These are phyloP conservation scores for Nezara viridula DNA, from an alignment of 2,888 invertebrate species.

Conservation along the genomic window DNA sequence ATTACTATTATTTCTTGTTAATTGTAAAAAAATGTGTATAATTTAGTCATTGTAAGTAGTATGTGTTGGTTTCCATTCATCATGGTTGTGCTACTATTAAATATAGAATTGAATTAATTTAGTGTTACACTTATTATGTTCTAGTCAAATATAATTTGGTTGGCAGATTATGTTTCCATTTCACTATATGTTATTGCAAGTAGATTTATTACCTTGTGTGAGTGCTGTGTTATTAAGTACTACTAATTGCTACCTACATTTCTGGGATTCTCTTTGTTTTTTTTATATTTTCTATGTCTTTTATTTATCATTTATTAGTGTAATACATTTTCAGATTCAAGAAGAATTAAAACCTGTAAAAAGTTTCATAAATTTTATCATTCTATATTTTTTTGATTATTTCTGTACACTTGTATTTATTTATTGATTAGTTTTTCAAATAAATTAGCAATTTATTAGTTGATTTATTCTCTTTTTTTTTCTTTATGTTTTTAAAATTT, in stretches of 20 bases:
- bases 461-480: background rate
- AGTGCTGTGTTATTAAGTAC: background rate
- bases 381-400: background rate
- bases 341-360: background rate
- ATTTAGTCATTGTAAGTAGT: background rate
- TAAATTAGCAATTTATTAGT: background rate
- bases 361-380: background rate
- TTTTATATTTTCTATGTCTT: background rate
- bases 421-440: background rate
- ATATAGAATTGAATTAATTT: background rate
- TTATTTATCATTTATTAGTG: background rate
- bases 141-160: conserved; percentile 42
- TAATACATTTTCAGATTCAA: background rate
- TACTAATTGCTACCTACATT: background rate
- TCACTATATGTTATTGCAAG: background rate
- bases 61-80: conserved; percentile 20
- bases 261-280: background rate
- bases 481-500: no score
- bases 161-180: background rate
- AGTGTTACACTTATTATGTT: background rate
- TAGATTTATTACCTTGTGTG: background rate
- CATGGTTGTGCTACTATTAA: conserved; percentile 36
- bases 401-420: background rate
- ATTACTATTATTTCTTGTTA: background rate
- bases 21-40: conserved; percentile 21